Conservation (phyloP, 2,888 invertebrate species). For the Chalcosyrphus nemorum region DNA sequence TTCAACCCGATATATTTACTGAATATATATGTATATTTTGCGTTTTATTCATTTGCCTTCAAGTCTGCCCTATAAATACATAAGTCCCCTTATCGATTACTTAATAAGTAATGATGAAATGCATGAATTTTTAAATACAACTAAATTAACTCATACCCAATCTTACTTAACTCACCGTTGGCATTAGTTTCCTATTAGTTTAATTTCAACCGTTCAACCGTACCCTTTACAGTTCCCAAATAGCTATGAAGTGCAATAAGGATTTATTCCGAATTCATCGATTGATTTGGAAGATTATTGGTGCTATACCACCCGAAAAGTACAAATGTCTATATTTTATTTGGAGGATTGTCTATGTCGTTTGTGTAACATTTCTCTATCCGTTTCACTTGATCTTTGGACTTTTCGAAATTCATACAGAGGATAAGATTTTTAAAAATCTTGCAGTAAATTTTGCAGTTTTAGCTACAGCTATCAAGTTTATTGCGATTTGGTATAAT, state of each 20-base stretch:
- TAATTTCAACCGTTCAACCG: not conserved
- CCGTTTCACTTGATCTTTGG: conserved; percentile 64
- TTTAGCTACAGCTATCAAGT: conserved; percentile 74
- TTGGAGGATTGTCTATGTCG: not conserved
- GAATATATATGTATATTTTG: too few species aligned
- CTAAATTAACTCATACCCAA: not conserved
- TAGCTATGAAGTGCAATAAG: not conserved
- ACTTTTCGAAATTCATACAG: conserved; percentile 28
- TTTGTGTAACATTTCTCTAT: conserved; percentile 14
- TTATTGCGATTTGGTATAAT: conserved; percentile 67
- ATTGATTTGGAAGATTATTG: not conserved
- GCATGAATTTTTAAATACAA: not conserved
- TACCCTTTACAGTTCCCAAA: not conserved
- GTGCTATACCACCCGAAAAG: not conserved
- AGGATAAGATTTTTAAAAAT: conserved; percentile 64
- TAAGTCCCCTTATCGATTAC: not conserved
- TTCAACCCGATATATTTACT: too few species aligned
- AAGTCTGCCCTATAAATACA: too few species aligned
- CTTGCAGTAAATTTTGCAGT: conserved; percentile 65
- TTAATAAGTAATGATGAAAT: too few species aligned
- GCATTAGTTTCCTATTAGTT: not conserved
- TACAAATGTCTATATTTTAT: not conserved
- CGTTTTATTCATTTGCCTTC: too few species aligned
- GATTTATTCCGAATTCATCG: not conserved
- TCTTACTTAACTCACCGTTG: not conserved